Base-by-base conservation (phyloP, 2,113 vertebrate species). In the Silurus glanis region DNA sequence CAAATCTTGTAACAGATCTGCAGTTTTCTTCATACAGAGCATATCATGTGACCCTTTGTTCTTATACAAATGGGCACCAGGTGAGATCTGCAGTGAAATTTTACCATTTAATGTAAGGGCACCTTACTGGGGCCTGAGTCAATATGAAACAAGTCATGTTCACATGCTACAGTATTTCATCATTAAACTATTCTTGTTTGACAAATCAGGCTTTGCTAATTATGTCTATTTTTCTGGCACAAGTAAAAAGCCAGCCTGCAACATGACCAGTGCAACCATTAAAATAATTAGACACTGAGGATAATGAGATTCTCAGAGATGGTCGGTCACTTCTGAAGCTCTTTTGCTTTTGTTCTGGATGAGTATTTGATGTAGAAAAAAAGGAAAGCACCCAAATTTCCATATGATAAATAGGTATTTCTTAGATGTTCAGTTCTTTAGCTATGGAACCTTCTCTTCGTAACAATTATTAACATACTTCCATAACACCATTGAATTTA, bases 1-100 rank as follows among this genome's bases (percentile, higher is more conserved):
- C 81, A 80, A 85, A 81, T 37, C 9, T 17, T 79, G 85, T 87
- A 90, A 87, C 56, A 49, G 87, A 89, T 86, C 82, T 55, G 21
- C 17, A 67, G 66, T 56, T 87, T 87, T 69, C 72, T 74, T 81
- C 66, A 67, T 88, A 47, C 71, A 72, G 21, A 81, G 66, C 64
- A 76, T 69, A 85, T 80, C 84, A 83, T 69, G 45, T 76, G 47
- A 66, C 80, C 67, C 37, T 85, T 82, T 81, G 66, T 88, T 82
- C 45, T 61, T 83, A 64, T n/a, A 76, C 49, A 74, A 75, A 58
- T 72, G 62, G n/a, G 69, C 69, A 62, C 83, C 58, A 71, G 81
- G 25, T 86, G 28, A 80, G 55, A 82, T 66, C 71, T 49, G 56
- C 17, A 85, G 79, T 83, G 61, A 67, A 87, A 86, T 28, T 62